Percentiles rank a stretch among this genome's conserved stretches.
These are phyloP conservation scores for Dexiosoma caninum DNA, from an alignment of 2,888 invertebrate species.

Conservation along the genomic window DNA sequence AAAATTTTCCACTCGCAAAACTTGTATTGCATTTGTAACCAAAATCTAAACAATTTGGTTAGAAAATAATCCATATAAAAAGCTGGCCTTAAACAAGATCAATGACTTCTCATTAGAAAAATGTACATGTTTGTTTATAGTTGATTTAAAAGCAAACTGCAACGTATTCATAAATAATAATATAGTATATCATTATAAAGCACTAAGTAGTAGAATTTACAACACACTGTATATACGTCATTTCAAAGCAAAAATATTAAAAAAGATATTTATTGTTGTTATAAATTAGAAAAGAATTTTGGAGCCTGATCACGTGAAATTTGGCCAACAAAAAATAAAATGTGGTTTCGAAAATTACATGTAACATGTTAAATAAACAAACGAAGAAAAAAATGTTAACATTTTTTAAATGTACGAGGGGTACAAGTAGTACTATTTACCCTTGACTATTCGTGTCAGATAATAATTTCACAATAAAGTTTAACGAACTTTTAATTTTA, in stretches of 20 bases:
- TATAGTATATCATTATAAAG: not conserved
- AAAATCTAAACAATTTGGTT: not conserved
- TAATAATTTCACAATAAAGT: no score
- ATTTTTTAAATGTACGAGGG: not conserved
- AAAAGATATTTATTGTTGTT: not conserved
- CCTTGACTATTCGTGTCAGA: not conserved
- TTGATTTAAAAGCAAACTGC: not conserved
- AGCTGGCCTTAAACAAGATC: slow-evolving; percentile 59
- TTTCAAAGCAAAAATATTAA: not conserved
- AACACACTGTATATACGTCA: not conserved
- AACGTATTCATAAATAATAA: not conserved
- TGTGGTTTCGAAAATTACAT: not conserved
- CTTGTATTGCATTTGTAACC: not conserved
- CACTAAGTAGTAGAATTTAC: not conserved
- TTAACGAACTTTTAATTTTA: no score
- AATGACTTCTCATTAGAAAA: slow-evolving; percentile 41
- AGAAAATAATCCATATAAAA: not conserved
- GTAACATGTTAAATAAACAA: not conserved
- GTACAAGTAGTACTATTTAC: not conserved
- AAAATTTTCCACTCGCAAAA: slow-evolving; percentile 7
- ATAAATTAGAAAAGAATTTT: not conserved
- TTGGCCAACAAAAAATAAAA: slow-evolving; percentile 47
- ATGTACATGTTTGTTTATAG: not conserved
- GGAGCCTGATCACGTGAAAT: slow-evolving; percentile 52
- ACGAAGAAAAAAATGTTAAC: not conserved